A percentile compares a stretch with the other conserved stretches of the same genome.
phyloP scores from a whole-genome alignment of 2,113 vertebrate genomes.

The Oryzias javanicus region DNA sequence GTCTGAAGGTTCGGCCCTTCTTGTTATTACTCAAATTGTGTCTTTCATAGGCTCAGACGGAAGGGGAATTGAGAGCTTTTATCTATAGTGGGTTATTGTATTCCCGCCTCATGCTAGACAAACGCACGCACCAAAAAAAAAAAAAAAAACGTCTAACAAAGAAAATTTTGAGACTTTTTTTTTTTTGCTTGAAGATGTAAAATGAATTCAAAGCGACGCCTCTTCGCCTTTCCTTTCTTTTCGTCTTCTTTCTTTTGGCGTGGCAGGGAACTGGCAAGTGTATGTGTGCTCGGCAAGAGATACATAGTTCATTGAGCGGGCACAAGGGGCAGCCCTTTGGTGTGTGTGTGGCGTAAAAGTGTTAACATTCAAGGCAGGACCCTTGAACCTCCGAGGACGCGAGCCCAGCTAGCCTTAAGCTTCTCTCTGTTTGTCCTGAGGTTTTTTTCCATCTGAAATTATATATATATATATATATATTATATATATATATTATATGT shows the following conservation, averaged over 20 bases:
- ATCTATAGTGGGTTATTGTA: slow-evolving; percentile 52
- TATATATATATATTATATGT: too few relatives aligned
- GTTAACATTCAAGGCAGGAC: slow-evolving; percentile 58
- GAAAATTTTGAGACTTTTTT: too few relatives aligned
- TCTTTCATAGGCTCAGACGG: slow-evolving; percentile 54
- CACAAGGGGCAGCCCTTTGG: slow-evolving; percentile 35
- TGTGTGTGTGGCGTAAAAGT: slow-evolving; percentile 14
- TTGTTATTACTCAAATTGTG: slow-evolving; percentile 21
- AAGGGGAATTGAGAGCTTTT: slow-evolving; percentile 53
- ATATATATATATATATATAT: background rate
- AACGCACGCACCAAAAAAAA: too few relatives aligned
- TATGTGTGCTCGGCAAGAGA: slow-evolving; percentile 20
- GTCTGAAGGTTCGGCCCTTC: background rate
- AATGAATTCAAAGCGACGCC: too few relatives aligned
- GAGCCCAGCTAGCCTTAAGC: background rate
- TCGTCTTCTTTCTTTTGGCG: background rate
- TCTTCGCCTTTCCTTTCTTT: slow-evolving; percentile 36
- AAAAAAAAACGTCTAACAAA: too few relatives aligned
- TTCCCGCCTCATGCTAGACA: slow-evolving; percentile 22
- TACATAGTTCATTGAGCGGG: slow-evolving; percentile 55
- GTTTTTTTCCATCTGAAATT: background rate
- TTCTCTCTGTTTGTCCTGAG: background rate
- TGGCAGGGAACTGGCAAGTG: slow-evolving; percentile 2
- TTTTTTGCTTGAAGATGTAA: too few relatives aligned
- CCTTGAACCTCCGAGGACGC: slow-evolving; percentile 33